Conservation (phyloP, 1,140 invertebrate species). For the Holcopasites calliopsidis region DNA sequence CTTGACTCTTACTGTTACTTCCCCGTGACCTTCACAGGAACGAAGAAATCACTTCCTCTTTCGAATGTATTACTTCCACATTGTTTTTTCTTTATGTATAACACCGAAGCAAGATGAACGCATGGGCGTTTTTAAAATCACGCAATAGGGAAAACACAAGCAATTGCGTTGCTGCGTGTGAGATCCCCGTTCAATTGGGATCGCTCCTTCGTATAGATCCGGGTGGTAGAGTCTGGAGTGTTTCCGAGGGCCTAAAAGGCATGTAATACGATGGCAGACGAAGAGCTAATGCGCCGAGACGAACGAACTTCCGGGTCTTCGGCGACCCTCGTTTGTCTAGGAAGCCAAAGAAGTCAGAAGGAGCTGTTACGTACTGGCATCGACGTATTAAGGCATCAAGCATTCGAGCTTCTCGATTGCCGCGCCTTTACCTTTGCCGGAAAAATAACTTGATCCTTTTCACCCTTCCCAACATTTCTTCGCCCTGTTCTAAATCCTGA, state of each 20-base stretch:
- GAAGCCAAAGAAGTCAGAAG: conserved; percentile 73
- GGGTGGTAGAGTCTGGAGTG: conserved; percentile 34
- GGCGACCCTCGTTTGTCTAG: conserved; percentile 73
- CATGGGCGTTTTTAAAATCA: too few relatives aligned
- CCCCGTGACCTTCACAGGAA: neutral
- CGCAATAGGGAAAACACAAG: too few relatives aligned
- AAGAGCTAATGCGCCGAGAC: conserved; percentile 65
- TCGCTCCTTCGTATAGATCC: conserved; percentile 42
- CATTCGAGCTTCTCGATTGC: conserved; percentile 32
- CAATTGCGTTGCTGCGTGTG: too few relatives aligned
- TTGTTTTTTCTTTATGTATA: too few relatives aligned
- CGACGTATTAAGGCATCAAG: conserved; percentile 44
- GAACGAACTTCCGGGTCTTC: conserved; percentile 74
- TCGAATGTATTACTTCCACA: neutral
- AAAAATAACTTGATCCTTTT: conserved; percentile 26
- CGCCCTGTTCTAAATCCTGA: too few relatives aligned
- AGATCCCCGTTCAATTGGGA: conserved; percentile 7
- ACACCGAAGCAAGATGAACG: too few relatives aligned
- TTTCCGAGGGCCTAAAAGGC: conserved; percentile 50
- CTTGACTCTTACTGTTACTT: neutral
- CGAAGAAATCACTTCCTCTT: neutral
- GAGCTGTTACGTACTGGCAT: conserved; percentile 65
- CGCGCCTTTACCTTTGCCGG: conserved; percentile 15
- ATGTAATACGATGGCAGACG: conserved; percentile 42
- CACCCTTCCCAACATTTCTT: too few relatives aligned